Evolutionary conservation across 2,113 vertebrate species (phyloP).

Genomic region (Elgaria multicarinata): DNA sequence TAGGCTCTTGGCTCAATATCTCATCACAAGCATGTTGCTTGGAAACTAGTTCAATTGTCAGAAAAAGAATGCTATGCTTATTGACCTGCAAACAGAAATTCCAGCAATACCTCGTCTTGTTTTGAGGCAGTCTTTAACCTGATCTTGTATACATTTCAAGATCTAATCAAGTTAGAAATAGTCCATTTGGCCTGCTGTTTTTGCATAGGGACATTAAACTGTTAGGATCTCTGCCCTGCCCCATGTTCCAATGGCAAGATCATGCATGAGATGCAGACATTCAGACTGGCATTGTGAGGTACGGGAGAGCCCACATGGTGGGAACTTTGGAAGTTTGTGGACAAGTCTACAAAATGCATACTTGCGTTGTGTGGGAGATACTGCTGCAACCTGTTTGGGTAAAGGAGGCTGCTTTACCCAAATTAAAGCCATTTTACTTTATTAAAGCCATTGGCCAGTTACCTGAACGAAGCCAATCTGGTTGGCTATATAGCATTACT

Average conservation of each 20-base stretch:
- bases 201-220: neutral
- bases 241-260: neutral
- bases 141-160: neutral
- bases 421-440: neutral
- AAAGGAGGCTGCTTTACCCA: neutral
- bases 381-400: neutral
- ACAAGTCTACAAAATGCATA: neutral
- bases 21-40: conserved; percentile 14
- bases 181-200: neutral
- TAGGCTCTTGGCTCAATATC: conserved; percentile 15
- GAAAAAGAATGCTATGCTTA: neutral
- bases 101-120: neutral
- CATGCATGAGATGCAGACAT: neutral
- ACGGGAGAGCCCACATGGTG: neutral
- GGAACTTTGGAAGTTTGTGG: neutral
- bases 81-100: neutral
- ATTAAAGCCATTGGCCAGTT: neutral
- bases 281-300: neutral
- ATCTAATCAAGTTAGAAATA: neutral
- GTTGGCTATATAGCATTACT: neutral
- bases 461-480: neutral
- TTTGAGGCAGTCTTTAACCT: neutral
- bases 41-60: conserved; percentile 6
- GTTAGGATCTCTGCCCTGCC: neutral
- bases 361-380: neutral